phyloP scores from a whole-genome alignment of 2,888 invertebrate genomes.

The Cephus spinipes region DNA sequence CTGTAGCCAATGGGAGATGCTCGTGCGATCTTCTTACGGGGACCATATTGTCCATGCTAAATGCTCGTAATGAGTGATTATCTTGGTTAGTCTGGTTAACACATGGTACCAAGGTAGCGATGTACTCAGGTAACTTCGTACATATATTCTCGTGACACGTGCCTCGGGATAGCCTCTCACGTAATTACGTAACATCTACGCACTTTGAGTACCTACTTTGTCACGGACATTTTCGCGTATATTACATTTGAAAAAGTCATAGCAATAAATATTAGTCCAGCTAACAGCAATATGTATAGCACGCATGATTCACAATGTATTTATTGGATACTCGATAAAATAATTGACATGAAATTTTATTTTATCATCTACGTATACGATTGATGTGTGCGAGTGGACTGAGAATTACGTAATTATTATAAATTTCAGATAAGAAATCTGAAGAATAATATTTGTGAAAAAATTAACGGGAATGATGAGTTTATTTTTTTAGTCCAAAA shows the following conservation, averaged over 20 bases:
- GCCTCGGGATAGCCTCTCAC: constrained; percentile 21
- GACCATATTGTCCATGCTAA: constrained; percentile 53
- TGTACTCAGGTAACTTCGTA: not conserved
- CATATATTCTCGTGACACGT: constrained; percentile 40
- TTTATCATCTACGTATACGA: not conserved
- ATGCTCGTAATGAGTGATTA: constrained; percentile 64
- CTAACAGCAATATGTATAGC: not conserved
- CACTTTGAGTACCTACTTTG: not conserved
- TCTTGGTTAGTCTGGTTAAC: constrained; percentile 65
- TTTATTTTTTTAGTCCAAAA: not conserved
- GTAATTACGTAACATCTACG: not conserved
- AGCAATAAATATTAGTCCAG: not conserved
- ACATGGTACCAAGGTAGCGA: constrained; percentile 54
- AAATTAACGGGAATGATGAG: not conserved
- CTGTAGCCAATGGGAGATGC: constrained; percentile 32
- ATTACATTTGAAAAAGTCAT: not conserved
- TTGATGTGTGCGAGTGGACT: not conserved
- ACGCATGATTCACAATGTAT: not conserved
- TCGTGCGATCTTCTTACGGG: constrained; percentile 29
- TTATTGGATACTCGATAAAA: not conserved
- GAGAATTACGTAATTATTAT: not conserved
- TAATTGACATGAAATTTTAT: not conserved
- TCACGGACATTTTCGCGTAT: not conserved
- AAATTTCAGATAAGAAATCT: not conserved
- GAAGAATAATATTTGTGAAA: not conserved